Evolutionary conservation across 2,888 invertebrate genomes (phyloP), one percentile per base, ranked within the genome.

Genomic region (Lathronympha strigana): DNA sequence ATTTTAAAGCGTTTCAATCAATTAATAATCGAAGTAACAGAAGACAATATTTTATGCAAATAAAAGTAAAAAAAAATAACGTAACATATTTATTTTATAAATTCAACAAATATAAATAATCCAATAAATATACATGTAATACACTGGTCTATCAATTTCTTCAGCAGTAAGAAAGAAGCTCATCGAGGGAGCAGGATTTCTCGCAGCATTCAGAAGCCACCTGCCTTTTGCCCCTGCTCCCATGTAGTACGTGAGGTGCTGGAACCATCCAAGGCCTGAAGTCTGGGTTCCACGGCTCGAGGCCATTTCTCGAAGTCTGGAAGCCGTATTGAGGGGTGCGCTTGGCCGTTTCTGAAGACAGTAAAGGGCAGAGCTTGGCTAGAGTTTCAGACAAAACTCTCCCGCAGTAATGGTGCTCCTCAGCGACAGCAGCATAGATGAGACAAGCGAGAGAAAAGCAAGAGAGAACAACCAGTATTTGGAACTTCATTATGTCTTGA

Each of bases 131-230:
- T 47, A n/a, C 23, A 47, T n/a, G n/a, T 2, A 6, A 4, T 23
- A 47, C 23, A 2, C 47, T 23, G 43, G 43, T 11, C 21, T 13
- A 11, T 47, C n/a, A n/a, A 13, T 6, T 13, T 55, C 40, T 15
- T 11, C 47, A 51, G 47, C 60, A 67, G 45, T 60, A 67, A 6
- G 36, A 54, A 28, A 75, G 55, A 25, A 80, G 67, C 36, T 75
- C 76, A 2, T 75, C 67, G 0, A 77, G 15, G 4, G 75, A 71
- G 38, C 80, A 80, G 1, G 76, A 60, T 13, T 77, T 76, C 2
- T 74, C 72, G 53, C 80, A 81, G 72, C 80, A 80, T 60, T 81
- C 79, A 5, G 73, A 66, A 4, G 73, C 74, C 0, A 73, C 69
- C 69, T 73, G 67, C 68, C 66, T 13, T 67, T 68, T 66, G 13